Evolutionary conservation across 2,888 invertebrate genomes (phyloP).

Genomic region (Tenthredo distinguenda): DNA sequence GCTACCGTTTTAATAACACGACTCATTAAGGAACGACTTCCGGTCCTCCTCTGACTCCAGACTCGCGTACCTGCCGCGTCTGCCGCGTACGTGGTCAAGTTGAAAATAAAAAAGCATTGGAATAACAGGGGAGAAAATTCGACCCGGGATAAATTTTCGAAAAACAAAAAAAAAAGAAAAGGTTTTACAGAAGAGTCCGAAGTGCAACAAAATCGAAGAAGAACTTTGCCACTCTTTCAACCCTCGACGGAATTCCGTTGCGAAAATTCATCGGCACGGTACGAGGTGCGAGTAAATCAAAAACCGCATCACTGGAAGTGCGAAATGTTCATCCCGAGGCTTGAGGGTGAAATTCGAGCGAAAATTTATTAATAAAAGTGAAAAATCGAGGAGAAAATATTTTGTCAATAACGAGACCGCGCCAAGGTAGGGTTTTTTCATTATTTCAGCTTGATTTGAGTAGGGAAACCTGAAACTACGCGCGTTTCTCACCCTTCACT

Average conservation of each 20-base stretch:
- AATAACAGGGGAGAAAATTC: not conserved
- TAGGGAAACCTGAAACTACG: too few relatives aligned
- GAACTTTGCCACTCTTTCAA: not conserved
- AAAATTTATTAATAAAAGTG: too few relatives aligned
- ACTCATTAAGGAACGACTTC: constrained; percentile 53
- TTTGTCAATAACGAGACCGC: not conserved
- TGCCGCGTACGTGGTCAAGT: constrained; percentile 15
- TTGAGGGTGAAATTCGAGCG: too few relatives aligned
- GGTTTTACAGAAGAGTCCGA: not conserved
- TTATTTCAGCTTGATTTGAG: too few relatives aligned
- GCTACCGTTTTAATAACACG: constrained; percentile 52
- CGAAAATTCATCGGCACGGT: too few relatives aligned
- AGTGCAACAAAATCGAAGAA: not conserved
- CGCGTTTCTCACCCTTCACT: not conserved
- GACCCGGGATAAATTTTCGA: not conserved
- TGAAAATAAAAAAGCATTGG: not conserved
- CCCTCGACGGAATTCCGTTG: not conserved
- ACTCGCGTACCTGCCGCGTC: not conserved
- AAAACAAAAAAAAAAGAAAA: not conserved
- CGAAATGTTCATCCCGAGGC: too few relatives aligned
- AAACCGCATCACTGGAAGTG: too few relatives aligned
- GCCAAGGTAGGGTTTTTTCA: too few relatives aligned
- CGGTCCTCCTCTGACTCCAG: not conserved
- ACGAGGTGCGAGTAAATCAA: too few relatives aligned
- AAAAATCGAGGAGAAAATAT: not conserved